Conservation (phyloP, 1,140 invertebrate genomes). For the Caenorhabditis brenneri region DNA sequence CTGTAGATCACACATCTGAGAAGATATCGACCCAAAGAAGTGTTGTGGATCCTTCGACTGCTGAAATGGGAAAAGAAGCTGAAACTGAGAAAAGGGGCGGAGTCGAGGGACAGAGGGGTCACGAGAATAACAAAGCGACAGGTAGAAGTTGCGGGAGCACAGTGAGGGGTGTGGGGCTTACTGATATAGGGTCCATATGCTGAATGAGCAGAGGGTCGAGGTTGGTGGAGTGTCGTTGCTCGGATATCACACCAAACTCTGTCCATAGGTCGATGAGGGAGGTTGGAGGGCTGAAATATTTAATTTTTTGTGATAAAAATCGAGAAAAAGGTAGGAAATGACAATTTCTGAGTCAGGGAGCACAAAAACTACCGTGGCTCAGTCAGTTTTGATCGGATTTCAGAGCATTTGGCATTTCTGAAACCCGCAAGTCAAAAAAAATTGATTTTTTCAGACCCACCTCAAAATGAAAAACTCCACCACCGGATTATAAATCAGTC, state of each 20-base stretch:
- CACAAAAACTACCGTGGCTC: no score
- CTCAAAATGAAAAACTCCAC: slow-evolving; percentile 47
- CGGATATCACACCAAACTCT: slow-evolving; percentile 65
- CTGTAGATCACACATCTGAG: slow-evolving; percentile 56
- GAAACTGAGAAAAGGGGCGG: neutral
- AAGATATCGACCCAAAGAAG: slow-evolving; percentile 63
- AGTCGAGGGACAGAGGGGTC: neutral
- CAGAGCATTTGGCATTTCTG: neutral
- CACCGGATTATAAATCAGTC: slow-evolving; percentile 51
- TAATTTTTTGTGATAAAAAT: no score
- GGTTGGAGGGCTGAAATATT: slow-evolving; percentile 56
- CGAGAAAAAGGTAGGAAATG: no score
- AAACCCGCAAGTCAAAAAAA: neutral
- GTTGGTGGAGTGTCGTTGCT: slow-evolving; percentile 55
- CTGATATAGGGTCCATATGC: slow-evolving; percentile 46
- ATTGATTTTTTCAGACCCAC: no score
- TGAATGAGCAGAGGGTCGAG: slow-evolving; percentile 51
- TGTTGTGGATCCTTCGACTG: slow-evolving; percentile 49
- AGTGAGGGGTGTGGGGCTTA: neutral
- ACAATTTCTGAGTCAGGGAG: no score
- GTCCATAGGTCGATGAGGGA: slow-evolving; percentile 66
- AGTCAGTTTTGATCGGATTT: no score
- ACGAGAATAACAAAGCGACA: neutral
- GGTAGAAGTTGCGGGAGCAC: neutral
- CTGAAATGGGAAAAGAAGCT: slow-evolving; percentile 46